Percentiles rank a stretch among this genome's conserved stretches.
Evolutionary conservation across 2,888 invertebrate genomes (phyloP).

Genomic region (Crossocerus cetratus): DNA sequence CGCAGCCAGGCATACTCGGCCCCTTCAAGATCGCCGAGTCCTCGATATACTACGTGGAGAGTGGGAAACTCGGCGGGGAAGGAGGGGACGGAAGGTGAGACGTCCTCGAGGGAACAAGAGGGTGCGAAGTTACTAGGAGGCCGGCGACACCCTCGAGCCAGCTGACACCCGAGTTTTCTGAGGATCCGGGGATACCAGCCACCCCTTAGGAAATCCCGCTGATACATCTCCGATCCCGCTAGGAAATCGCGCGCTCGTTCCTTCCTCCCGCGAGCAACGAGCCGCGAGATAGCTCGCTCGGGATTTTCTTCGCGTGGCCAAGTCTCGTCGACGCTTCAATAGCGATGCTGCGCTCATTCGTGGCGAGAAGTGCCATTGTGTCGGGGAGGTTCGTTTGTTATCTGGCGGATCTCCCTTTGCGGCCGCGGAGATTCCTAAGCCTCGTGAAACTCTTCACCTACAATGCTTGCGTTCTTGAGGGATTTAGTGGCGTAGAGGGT

Average conservation of each 20-base stretch:
- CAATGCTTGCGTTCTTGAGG: too few relatives aligned
- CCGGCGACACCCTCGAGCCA: constrained; percentile 37
- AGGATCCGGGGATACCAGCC: constrained; percentile 59
- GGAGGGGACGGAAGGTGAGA: constrained; percentile 33
- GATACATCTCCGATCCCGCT: constrained; percentile 54
- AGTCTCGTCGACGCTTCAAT: not conserved
- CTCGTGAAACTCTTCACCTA: not conserved
- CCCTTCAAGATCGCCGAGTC: not conserved
- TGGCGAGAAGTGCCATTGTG: constrained; percentile 6
- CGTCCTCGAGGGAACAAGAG: constrained; percentile 33
- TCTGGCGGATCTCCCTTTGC: not conserved
- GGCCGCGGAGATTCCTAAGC: too few relatives aligned
- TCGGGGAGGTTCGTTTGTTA: constrained; percentile 5
- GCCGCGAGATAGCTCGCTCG: not conserved
- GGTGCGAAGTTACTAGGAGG: constrained; percentile 28
- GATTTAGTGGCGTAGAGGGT: too few relatives aligned
- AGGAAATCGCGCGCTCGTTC: constrained; percentile 5
- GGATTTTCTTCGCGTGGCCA: not conserved
- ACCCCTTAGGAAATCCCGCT: constrained; percentile 57
- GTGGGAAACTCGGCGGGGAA: constrained; percentile 6
- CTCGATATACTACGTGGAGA: constrained; percentile 5
- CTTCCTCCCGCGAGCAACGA: constrained; percentile 46
- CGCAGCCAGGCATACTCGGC: not conserved
- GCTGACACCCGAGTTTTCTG: constrained; percentile 64
- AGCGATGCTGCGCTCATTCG: constrained; percentile 1